Evolutionary conservation across 2,113 vertebrate species (phyloP).

Genomic region (Dasyprocta punctata): DNA sequence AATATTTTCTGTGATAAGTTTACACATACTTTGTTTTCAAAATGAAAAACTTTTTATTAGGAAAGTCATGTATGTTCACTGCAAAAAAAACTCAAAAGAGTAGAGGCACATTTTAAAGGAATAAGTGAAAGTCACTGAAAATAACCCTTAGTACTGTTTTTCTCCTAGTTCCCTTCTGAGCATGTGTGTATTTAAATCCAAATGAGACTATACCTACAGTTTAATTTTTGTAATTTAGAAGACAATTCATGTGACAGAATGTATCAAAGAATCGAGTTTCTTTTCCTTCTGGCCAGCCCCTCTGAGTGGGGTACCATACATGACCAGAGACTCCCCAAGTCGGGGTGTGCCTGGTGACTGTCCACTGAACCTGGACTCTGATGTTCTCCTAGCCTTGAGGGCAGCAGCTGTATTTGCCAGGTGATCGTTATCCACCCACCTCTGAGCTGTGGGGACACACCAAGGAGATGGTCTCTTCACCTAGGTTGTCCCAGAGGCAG

Average conservation of each 20-base stretch:
- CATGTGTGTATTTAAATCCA: neutral
- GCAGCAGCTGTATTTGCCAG: neutral
- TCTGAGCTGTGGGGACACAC: neutral
- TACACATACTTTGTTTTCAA: constrained; percentile 12
- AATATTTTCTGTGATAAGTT: neutral
- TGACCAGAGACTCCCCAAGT: neutral
- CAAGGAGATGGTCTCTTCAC: no score
- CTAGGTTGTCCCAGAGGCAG: neutral
- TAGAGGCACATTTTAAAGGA: neutral
- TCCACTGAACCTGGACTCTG: neutral
- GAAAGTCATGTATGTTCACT: neutral
- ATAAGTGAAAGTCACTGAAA: neutral
- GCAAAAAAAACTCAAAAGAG: neutral
- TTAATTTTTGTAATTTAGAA: neutral
- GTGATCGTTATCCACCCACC: neutral
- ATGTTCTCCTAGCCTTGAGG: neutral
- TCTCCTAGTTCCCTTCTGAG: neutral
- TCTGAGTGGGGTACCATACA: neutral
- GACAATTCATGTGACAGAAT: neutral
- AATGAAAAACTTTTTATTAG: neutral
- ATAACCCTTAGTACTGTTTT: neutral
- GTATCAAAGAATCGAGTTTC: neutral
- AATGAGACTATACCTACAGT: neutral
- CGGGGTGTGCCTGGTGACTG: neutral
- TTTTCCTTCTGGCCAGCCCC: neutral